Base-by-base conservation (phyloP, 2,888 invertebrate species). In the Parelbella ahira region DNA sequence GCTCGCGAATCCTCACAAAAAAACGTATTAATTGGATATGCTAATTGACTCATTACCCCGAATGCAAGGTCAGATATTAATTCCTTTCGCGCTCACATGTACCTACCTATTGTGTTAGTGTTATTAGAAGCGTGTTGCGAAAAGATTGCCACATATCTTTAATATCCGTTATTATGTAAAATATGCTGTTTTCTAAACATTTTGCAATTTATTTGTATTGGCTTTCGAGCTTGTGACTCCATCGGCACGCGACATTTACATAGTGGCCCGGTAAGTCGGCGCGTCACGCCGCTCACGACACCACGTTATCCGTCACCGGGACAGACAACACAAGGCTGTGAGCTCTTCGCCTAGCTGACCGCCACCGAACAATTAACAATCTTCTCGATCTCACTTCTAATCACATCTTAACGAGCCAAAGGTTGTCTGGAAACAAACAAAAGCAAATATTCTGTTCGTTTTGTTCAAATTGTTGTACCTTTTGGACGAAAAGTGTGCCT, bases 161-260 rank as follows among this genome's bases (percentile, higher is more conserved):
- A 56, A 57, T 56, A 50, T 55, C 63, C 55, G 65, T 64, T 73
- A 66, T 76, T 72, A 78, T 73, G 66, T 73, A 73, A 79, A 75
- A 69, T 51, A 51, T 51, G 54, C 51, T 58, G 63, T 78, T 76
- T 79, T 78, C 70, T 72, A 68, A 63, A 62, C 61, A 67, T 80
- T 82, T 80, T 68, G 75, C 72, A 78, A 78, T 72, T 68, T 74
- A 68, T 70, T 67, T 64, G 51, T 60, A 65, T 71, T 73, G 66
- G 63, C 70, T 70, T 68, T 70, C 68, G 69, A 75, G 75, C 76
- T 71, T 72, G 68, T 81, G 84, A 81, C 84, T 76, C 75, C 73
- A 69, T 71, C 59, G 82, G 84, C 74, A 80, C 68, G 83, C 74
- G 83, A 74, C 82, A 86, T 83, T 87, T 82, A 68, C 73, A 75